Base-by-base conservation (phyloP, 1,140 invertebrate species). In the Cyphomyrmex costatus region DNA sequence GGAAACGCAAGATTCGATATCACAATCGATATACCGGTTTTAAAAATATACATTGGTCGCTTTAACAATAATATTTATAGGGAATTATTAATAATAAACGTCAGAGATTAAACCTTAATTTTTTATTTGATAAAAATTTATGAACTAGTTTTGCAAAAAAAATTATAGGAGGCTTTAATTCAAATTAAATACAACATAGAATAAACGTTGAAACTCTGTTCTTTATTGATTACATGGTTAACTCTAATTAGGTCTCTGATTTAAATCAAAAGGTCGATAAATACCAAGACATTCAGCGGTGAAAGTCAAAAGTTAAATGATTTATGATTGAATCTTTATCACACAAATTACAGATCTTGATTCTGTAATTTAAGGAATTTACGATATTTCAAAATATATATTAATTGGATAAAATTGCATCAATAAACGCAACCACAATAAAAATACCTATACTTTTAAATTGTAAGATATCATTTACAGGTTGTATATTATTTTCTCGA, bases 1-100 rank as follows among this genome's bases (percentile, higher is more conserved):
- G 33, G n/a, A 60, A 60, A 60, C 2, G 8, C 3, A 33, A 76
- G 53, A 76, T 76, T 76, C 7, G n/a, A 76, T 42, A 58, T 27
- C 14, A 33, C 7, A 33, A 76, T 76, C 73, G n/a, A 74, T 53
- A 51, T 71, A 7, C 19, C 19, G 27, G 12, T 21, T 33, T 14
- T n/a, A 7, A 58, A 16, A n/a, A 8, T 2, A 49, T 14, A 53
- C 12, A n/a, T 33, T 8, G 6, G 1, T 6, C 49, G n/a, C 12
- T 3, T 14, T 74, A 33, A 63, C n/a, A 70, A 49, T 8, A 24
- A 16, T 42, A 60, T 10, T 10, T 58, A 16, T 49, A 56, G 2
- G 36, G 12, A 73, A 73, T 73, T 56, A 4, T 16, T 36, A 56
- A 53, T 53, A 58, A 58, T 30, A 33, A 16, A 7, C 30, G 36